Evolutionary conservation across 1,140 invertebrate genomes (phyloP).

Genomic region (Rhopalosiphum padi): DNA sequence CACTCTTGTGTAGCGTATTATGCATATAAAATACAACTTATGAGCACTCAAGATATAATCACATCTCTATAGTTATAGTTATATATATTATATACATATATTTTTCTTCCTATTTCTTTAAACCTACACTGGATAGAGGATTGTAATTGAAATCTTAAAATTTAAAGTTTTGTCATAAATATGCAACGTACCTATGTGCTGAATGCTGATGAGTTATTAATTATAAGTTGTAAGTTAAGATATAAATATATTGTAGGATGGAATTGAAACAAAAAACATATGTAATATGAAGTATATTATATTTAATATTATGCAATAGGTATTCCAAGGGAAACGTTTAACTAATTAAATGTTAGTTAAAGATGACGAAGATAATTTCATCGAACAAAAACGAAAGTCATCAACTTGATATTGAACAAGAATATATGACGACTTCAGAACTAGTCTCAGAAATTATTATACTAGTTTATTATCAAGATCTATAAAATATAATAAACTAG

Average conservation of each 20-base stretch:
- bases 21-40: conserved; percentile 19
- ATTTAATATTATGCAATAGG: neutral
- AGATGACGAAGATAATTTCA: conserved; percentile 26
- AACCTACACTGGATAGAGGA: neutral
- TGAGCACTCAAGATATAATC: neutral
- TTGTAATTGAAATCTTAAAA: neutral
- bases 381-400: conserved; percentile 36
- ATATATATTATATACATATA: neutral
- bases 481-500: neutral
- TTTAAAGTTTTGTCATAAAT: neutral
- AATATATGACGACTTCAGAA: conserved; percentile 10
- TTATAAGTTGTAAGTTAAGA: neutral
- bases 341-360: neutral
- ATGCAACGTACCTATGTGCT: neutral
- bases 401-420: neutral
- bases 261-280: neutral
- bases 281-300: neutral
- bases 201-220: neutral
- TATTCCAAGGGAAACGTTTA: conserved; percentile 42
- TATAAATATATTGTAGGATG: neutral
- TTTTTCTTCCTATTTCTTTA: neutral
- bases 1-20: neutral
- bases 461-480: conserved; percentile 10
- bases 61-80: neutral
- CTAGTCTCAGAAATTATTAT: neutral